These are phyloP conservation scores for Thalassoma bifasciatum DNA, from an alignment of 2,113 vertebrate species.

Conservation along the genomic window DNA sequence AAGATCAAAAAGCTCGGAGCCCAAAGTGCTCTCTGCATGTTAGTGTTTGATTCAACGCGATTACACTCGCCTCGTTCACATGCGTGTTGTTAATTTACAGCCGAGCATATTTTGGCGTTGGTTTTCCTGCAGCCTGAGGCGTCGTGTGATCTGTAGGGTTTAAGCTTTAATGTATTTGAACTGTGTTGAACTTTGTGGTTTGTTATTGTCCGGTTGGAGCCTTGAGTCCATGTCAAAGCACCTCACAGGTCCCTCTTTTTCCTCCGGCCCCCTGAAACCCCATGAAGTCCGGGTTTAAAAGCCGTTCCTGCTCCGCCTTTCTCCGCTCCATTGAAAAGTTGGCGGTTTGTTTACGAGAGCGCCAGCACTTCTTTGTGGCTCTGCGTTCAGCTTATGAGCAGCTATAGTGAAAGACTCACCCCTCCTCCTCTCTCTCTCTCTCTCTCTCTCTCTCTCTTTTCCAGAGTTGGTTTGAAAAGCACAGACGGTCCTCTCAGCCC, in stretches of 20 bases:
- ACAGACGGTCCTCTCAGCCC: conserved; percentile 64
- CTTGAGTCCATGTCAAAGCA: conserved; percentile 41
- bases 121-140: neutral
- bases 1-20: conserved; percentile 65
- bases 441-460: conserved; percentile 44
- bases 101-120: neutral
- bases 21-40: conserved; percentile 53
- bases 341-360: conserved; percentile 78
- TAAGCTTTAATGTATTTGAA: conserved; percentile 22
- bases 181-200: conserved; percentile 36
- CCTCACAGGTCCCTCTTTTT: conserved; percentile 7
- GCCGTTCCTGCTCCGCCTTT: conserved; percentile 55
- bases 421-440: conserved; percentile 55
- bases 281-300: conserved; percentile 55
- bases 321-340: conserved; percentile 73
- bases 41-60: conserved; percentile 55
- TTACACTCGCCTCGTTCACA: conserved; percentile 2
- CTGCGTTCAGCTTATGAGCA: conserved; percentile 52
- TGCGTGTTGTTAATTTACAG: conserved; percentile 34
- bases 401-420: conserved; percentile 63
- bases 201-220: conserved; percentile 32
- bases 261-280: conserved; percentile 8
- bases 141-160: neutral
- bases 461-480: conserved; percentile 73
- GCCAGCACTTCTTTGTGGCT: conserved; percentile 70